Base-by-base conservation (phyloP, 2,888 invertebrate species). In the Pseudococcus jackbeardsleyi region DNA sequence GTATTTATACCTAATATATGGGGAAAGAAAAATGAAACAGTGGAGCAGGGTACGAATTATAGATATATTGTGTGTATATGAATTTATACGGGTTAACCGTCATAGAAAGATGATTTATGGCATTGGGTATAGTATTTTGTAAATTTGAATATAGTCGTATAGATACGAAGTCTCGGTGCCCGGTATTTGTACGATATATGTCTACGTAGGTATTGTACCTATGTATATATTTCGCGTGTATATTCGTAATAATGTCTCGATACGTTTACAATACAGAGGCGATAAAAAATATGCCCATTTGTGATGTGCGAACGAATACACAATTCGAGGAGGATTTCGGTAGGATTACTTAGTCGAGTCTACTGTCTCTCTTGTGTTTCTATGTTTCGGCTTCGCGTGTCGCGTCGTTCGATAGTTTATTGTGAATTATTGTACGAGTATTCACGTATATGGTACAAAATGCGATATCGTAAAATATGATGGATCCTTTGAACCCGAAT, bases 91-190 rank as follows among this genome's bases (percentile, higher is more conserved):
- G 59, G 59, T 17, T n/a, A 19, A 59, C 59, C 59, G 59, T 59
- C 59, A 59, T 59, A 59, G 17, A 59, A 59, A 19, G 2, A 59
- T 59, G 59, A 59, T 59, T 59, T 59, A 59, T 59, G 50, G 48
- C n/a, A 15, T 59, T 59, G 15, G 59, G n/a, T 19, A 59, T n/a
- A n/a, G 17, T 50, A 50, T 59, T 59, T 33, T n/a, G 59, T 59
- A 59, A 59, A 59, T 59, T 59, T 59, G 59, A 59, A 59, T 59
- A 59, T 59, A 59, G 59, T 59, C 59, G 48, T 42, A 50, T n/a
- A n/a, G 59, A 59, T 59, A n/a, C n/a, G 59, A 5, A 42, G 59
- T 59, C 59, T 12, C 59, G 59, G 59, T 59, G 59, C 59, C 59
- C 59, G 59, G 59, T 59, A 59, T 59, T 59, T 59, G n/a, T 59